Conservation (phyloP, 2,888 invertebrate species). For the Melanostoma scalare region DNA sequence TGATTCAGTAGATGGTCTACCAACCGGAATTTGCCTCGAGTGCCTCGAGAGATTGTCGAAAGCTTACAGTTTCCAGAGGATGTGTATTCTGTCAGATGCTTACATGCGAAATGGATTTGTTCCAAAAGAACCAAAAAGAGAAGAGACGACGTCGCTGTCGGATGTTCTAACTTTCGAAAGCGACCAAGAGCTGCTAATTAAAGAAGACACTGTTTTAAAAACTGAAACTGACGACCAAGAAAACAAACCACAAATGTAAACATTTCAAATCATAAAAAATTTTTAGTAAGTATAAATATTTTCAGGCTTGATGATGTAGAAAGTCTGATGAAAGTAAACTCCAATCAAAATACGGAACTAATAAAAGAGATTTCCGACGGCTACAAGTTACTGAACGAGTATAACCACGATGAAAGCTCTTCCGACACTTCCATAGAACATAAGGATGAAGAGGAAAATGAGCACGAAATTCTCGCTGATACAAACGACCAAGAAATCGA, state of each 20-base stretch:
- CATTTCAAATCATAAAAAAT: no score
- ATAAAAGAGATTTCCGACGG: no score
- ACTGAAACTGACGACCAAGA: no score
- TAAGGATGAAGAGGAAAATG: not conserved
- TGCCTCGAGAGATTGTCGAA: conserved; percentile 83
- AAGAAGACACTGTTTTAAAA: no score
- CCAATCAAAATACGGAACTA: no score
- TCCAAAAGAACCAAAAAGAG: not conserved
- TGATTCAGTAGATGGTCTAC: conserved; percentile 83
- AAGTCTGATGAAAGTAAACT: no score
- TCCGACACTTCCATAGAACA: not conserved
- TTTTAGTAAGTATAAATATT: no score
- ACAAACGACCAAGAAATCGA: not conserved
- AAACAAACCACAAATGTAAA: no score
- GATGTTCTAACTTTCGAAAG: not conserved
- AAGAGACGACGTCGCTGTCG: no score
- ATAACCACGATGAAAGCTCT: not conserved
- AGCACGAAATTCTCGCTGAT: not conserved
- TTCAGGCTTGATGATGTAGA: no score
- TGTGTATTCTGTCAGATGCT: conserved; percentile 82
- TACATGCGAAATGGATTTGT: conserved; percentile 78
- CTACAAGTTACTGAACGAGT: no score
- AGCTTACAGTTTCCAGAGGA: conserved; percentile 83
- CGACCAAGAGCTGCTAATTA: no score
- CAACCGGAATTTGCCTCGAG: conserved; percentile 84